phyloP scores from a whole-genome alignment of 2,888 invertebrate species.

The Eucera pruinosa region DNA sequence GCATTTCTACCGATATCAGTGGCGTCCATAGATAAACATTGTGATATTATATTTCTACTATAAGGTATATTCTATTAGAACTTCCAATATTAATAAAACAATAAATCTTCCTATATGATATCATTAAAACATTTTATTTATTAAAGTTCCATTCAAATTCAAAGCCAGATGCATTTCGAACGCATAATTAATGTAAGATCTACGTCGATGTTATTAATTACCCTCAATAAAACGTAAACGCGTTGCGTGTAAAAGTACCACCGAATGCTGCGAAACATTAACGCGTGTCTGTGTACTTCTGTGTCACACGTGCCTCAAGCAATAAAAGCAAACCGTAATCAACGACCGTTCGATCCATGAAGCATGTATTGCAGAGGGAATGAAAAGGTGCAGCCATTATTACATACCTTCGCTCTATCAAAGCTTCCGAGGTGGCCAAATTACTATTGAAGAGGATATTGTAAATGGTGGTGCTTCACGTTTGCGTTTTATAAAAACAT shows the following conservation, averaged over 20 bases:
- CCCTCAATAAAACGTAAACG: background rate
- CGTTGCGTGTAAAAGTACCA: background rate
- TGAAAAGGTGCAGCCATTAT: background rate
- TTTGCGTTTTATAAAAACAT: constrained; percentile 20
- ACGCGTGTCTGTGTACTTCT: background rate
- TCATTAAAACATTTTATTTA: no score
- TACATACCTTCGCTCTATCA: background rate
- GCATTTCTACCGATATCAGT: no score
- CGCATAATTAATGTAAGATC: no score
- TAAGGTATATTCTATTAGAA: no score
- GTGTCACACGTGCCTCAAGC: background rate
- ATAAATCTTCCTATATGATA: no score
- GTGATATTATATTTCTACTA: no score
- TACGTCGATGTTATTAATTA: background rate
- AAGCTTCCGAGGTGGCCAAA: background rate
- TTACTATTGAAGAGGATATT: background rate
- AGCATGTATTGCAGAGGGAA: background rate
- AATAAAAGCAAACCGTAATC: background rate
- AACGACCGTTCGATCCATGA: background rate
- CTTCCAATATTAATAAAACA: no score
- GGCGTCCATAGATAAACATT: no score
- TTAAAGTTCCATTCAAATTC: no score
- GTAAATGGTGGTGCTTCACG: background rate
- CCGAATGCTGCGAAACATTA: background rate
- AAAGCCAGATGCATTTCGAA: no score